These are phyloP conservation scores for Novumbra hubbsi DNA, from an alignment of 2,797 vertebrate species.

Conservation along the genomic window DNA sequence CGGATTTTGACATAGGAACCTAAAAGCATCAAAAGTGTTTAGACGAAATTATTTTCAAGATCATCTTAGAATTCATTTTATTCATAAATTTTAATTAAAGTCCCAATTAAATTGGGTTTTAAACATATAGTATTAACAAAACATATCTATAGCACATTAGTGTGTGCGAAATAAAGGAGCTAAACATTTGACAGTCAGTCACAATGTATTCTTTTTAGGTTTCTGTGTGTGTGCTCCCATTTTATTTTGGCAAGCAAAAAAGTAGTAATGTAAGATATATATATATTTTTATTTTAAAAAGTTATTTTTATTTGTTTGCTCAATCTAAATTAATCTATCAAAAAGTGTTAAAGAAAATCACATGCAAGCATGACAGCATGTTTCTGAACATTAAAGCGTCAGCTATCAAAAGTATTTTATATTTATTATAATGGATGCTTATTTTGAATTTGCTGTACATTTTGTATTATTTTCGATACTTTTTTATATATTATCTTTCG, in stretches of 20 bases:
- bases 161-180: background rate
- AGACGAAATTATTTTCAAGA: background rate
- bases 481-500: background rate
- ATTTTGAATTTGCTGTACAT: background rate
- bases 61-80: background rate
- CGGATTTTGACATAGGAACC: background rate
- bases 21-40: background rate
- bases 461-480: background rate
- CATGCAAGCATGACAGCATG: background rate
- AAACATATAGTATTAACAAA: background rate
- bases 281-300: constrained; percentile 5
- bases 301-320: background rate
- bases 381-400: background rate
- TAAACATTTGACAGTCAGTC: background rate
- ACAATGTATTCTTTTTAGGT: too few relatives aligned
- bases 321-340: background rate
- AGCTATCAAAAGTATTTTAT: background rate
- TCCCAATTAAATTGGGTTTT: background rate
- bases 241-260: background rate
- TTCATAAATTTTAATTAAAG: background rate
- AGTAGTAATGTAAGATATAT: background rate
- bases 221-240: background rate
- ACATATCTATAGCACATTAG: background rate
- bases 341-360: background rate
- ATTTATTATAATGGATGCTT: background rate